phyloP scores from a whole-genome alignment of 2,888 invertebrate species.

The Pseudolycoriella hygida region DNA sequence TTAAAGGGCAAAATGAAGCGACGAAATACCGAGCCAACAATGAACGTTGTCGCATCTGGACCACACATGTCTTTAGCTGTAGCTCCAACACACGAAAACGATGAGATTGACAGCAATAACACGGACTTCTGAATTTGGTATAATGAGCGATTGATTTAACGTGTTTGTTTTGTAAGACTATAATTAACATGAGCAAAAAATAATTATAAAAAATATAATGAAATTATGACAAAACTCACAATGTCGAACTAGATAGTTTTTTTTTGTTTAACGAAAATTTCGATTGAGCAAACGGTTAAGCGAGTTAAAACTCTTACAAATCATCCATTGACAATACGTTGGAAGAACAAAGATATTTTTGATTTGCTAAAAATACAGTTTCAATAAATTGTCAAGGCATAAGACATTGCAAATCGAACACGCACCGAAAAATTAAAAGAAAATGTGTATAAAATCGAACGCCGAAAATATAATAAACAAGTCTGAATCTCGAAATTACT shows the following conservation, averaged over 20 bases:
- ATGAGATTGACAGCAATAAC: conserved; percentile 24
- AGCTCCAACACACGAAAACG: conserved; percentile 22
- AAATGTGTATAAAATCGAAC: no score
- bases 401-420: no score
- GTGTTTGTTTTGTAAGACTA: conserved; percentile 17
- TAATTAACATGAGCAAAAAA: neutral
- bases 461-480: no score
- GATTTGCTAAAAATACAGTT: no score
- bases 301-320: no score
- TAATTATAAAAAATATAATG: neutral
- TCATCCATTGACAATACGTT: no score
- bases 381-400: no score
- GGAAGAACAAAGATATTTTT: no score
- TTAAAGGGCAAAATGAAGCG: conserved; percentile 91
- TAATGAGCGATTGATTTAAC: conserved; percentile 52
- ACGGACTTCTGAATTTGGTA: conserved; percentile 53
- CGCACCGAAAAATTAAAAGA: no score
- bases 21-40: conserved; percentile 77
- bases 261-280: neutral
- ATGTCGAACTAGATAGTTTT: neutral
- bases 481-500: no score
- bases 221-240: neutral
- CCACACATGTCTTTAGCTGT: conserved; percentile 29
- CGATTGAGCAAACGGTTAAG: no score
- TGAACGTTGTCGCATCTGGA: conserved; percentile 32